Percentiles rank a stretch among this genome's conserved stretches.
Conservation (phyloP, 2,797 vertebrate species). For the Tinamus major region DNA sequence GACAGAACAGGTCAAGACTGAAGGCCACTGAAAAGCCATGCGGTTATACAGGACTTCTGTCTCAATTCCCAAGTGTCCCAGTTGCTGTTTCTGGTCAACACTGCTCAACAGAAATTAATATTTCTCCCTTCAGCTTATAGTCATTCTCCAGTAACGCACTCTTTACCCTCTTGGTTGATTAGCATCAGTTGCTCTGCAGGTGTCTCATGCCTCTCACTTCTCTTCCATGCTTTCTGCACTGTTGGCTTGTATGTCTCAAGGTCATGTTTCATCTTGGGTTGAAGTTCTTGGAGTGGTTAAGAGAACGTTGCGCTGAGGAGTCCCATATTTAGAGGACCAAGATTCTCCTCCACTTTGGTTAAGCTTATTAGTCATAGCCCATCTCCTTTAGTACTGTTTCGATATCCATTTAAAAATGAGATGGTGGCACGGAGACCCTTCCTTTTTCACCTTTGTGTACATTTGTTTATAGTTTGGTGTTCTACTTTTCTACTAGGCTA, state of each 20-base stretch:
- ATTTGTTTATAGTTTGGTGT: not conserved
- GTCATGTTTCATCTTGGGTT: slow-evolving; percentile 4
- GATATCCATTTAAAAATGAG: not conserved
- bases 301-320: not conserved
- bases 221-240: not conserved
- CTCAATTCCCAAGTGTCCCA: not conserved
- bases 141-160: not conserved
- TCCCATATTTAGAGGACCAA: not conserved
- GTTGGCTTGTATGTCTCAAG: not conserved
- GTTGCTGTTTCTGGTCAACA: not conserved
- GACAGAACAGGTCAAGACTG: slow-evolving; percentile 15
- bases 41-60: not conserved
- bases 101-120: not conserved
- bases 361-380: not conserved
- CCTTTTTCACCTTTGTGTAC: not conserved
- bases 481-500: not conserved
- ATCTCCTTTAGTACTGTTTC: not conserved
- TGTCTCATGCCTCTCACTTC: not conserved
- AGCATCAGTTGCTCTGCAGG: not conserved
- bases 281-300: not conserved
- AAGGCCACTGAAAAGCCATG: not conserved
- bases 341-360: not conserved
- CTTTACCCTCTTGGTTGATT: not conserved
- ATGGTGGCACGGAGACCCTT: not conserved
- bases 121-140: not conserved